Percentiles rank a stretch among this genome's conserved stretches.
These are phyloP conservation scores for Phoxinus dragarum DNA, from an alignment of 2,797 vertebrate species.

Conservation along the genomic window DNA sequence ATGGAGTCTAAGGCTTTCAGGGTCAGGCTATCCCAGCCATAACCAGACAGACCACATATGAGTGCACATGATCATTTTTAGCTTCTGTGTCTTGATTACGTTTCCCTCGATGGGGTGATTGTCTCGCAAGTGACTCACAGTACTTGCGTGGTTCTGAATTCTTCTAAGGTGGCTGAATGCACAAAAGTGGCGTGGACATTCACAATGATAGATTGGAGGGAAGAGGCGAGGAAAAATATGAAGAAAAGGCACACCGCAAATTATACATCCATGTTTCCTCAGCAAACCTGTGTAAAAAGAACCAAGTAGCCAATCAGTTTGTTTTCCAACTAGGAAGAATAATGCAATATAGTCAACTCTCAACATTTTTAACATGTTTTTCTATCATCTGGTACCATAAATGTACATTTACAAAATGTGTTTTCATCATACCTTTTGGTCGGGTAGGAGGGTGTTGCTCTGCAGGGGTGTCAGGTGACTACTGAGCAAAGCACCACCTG, in stretches of 20 bases:
- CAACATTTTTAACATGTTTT: background rate
- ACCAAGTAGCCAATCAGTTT: conserved; percentile 1
- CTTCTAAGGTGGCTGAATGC: conserved; percentile 43
- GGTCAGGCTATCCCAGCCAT: conserved; percentile 33
- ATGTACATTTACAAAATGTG: background rate
- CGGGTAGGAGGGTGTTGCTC: conserved; percentile 73
- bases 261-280: conserved; percentile 65
- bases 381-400: background rate
- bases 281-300: conserved; percentile 76
- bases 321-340: background rate
- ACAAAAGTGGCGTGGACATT: conserved; percentile 27
- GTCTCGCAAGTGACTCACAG: conserved; percentile 20
- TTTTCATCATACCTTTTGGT: conserved; percentile 77
- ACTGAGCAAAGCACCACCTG: conserved; percentile 73
- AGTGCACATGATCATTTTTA: conserved; percentile 16
- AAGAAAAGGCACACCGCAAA: conserved; percentile 71
- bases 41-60: conserved; percentile 5
- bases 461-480: conserved; percentile 75
- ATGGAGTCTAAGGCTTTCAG: conserved; percentile 40
- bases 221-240: conserved; percentile 49
- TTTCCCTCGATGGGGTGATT: conserved; percentile 44
- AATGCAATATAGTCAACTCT: background rate
- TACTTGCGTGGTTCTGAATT: conserved; percentile 25
- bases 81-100: conserved; percentile 17
- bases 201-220: conserved; percentile 28